These are phyloP conservation scores for Sebastes flavidus DNA, from an alignment of 2,797 vertebrate genomes.

Conservation along the genomic window DNA sequence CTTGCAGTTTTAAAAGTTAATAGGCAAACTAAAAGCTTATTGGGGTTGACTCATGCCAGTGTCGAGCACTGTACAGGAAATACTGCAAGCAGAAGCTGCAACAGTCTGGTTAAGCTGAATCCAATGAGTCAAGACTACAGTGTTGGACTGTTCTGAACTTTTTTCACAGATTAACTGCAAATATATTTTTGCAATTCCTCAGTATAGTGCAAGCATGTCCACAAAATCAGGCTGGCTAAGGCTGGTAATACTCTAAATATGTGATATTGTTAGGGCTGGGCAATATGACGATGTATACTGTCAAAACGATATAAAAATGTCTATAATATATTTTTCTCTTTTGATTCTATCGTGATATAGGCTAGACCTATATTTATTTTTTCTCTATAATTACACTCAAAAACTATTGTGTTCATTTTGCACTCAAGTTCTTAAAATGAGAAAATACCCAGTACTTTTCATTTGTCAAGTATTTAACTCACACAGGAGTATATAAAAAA, in stretches of 20 bases:
- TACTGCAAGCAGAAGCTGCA: background rate
- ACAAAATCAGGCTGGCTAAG: background rate
- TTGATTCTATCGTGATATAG: too few relatives aligned
- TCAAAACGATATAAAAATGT: too few relatives aligned
- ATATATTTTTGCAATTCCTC: background rate
- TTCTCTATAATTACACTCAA: too few relatives aligned
- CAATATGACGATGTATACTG: too few relatives aligned
- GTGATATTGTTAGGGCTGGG: too few relatives aligned
- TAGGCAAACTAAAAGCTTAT: slow-evolving; percentile 44
- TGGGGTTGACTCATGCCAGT: slow-evolving; percentile 26
- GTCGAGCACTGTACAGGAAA: background rate
- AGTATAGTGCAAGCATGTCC: background rate
- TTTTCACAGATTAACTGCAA: background rate
- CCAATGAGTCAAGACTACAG: background rate
- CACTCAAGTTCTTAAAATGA: too few relatives aligned
- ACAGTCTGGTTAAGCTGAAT: slow-evolving; percentile 9
- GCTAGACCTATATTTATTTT: too few relatives aligned
- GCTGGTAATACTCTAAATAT: background rate
- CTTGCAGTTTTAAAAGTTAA: slow-evolving; percentile 58
- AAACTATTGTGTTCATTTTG: too few relatives aligned
- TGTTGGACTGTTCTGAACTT: background rate
- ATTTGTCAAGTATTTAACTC: too few relatives aligned
- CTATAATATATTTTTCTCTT: too few relatives aligned
- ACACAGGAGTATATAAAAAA: too few relatives aligned
- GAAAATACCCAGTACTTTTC: too few relatives aligned